Evolutionary conservation across 2,797 vertebrate genomes (phyloP).

Genomic region (Pristis pectinata): DNA sequence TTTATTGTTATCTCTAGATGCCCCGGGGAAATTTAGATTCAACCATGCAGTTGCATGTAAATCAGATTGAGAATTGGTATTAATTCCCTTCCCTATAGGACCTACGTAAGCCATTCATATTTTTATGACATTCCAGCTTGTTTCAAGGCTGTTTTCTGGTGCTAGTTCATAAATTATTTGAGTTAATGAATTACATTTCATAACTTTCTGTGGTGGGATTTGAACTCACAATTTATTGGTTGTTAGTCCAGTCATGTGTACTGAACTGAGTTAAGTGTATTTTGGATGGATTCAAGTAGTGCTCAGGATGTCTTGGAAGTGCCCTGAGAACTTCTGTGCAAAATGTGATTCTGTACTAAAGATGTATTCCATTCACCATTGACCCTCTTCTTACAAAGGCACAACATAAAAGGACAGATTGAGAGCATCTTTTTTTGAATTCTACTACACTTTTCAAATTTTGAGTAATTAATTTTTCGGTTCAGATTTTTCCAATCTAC

Average conservation of each 20-base stretch:
- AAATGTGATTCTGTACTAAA: background rate
- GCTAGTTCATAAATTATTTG: background rate
- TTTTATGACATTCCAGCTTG: background rate
- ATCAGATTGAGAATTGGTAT: background rate
- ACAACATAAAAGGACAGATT: background rate
- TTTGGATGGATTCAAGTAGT: background rate
- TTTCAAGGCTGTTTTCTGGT: background rate
- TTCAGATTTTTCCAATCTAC: background rate
- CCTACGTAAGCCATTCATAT: background rate
- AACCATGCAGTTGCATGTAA: background rate
- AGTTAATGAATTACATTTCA: background rate
- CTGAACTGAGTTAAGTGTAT: background rate
- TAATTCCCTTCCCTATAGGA: background rate
- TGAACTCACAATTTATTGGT: background rate
- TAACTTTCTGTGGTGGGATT: background rate
- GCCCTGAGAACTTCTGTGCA: background rate
- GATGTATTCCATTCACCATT: background rate
- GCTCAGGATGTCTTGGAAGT: background rate
- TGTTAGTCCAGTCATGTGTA: background rate
- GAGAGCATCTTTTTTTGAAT: background rate
- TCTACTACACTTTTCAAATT: background rate
- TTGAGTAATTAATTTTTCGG: background rate
- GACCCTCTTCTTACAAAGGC: background rate
- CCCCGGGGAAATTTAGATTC: background rate
- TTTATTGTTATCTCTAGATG: background rate